A percentile compares a stretch with the other conserved stretches of the same genome.
These are phyloP conservation scores for Poeciliopsis turneri DNA, from an alignment of 2,797 vertebrate genomes.

Conservation along the genomic window DNA sequence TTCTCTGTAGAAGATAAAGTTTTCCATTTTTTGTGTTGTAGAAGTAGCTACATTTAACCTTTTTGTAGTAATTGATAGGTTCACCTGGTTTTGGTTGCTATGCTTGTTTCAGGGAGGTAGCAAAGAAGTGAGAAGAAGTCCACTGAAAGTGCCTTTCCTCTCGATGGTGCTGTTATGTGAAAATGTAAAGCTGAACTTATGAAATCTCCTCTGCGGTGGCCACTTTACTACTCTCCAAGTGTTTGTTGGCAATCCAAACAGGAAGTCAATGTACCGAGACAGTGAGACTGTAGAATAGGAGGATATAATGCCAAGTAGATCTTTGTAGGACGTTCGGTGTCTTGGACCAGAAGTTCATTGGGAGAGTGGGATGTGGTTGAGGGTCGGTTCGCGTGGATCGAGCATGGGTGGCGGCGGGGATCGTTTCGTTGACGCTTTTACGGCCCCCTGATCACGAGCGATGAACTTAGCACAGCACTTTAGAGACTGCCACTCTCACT, in stretches of 20 bases:
- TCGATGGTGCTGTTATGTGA: constrained; percentile 90
- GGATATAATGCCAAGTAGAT: constrained; percentile 84
- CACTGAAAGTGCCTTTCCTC: constrained; percentile 98
- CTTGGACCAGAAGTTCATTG: constrained; percentile 81
- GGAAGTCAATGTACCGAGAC: constrained; percentile 57
- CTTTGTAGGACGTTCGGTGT: constrained; percentile 80
- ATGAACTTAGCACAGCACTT: constrained; percentile 83
- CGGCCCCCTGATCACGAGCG: constrained; percentile 70
- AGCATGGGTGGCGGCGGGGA: constrained; percentile 5
- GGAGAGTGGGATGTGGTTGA: constrained; percentile 60
- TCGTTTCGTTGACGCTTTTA: constrained; percentile 43
- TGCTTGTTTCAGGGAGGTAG: constrained; percentile 59
- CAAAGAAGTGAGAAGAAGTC: constrained; percentile 75
- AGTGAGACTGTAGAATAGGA: constrained; percentile 52
- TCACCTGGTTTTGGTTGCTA: constrained; percentile 31
- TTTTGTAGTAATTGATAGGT: constrained; percentile 24
- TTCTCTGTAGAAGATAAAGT: constrained; percentile 9
- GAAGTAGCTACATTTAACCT: constrained; percentile 19
- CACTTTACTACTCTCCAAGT: not conserved
- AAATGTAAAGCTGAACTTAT: constrained; percentile 64
- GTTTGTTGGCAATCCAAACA: constrained; percentile 44
- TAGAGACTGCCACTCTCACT: constrained; percentile 79
- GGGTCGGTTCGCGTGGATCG: constrained; percentile 19
- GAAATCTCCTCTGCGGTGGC: constrained; percentile 76
- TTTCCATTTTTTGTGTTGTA: constrained; percentile 13